Evolutionary conservation across 2,113 vertebrate species (phyloP).

Genomic region (Anhinga anhinga): DNA sequence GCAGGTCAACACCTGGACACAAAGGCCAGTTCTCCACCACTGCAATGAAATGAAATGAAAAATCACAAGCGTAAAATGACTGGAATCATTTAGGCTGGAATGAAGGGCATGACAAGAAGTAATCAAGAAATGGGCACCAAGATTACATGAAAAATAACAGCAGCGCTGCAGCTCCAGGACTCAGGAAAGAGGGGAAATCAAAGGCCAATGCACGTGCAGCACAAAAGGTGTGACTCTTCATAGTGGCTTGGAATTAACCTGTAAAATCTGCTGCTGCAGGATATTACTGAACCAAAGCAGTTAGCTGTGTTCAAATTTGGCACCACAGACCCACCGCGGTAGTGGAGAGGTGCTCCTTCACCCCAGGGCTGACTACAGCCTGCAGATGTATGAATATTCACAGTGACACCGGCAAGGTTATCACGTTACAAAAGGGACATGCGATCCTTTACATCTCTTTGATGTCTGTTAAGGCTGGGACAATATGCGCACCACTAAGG

Average conservation of each 20-base stretch:
- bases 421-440: neutral
- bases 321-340: neutral
- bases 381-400: neutral
- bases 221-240: neutral
- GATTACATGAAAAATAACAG: neutral
- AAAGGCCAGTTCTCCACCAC: neutral
- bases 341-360: neutral
- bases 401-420: slow-evolving; percentile 6
- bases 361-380: slow-evolving; percentile 22
- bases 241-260: neutral
- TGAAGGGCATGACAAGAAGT: neutral
- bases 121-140: neutral
- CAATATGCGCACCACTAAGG: neutral
- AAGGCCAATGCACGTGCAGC: neutral
- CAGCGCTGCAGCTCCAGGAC: neutral
- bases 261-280: slow-evolving; percentile 32
- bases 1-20: neutral
- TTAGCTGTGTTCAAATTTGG: neutral
- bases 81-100: neutral
- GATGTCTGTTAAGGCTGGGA: slow-evolving; percentile 10
- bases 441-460: neutral
- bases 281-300: neutral
- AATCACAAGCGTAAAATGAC: neutral
- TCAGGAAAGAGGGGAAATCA: neutral
- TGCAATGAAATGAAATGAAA: neutral